These are phyloP conservation scores for Perithous albicinctus DNA, from an alignment of 2,888 invertebrate species.

Conservation along the genomic window DNA sequence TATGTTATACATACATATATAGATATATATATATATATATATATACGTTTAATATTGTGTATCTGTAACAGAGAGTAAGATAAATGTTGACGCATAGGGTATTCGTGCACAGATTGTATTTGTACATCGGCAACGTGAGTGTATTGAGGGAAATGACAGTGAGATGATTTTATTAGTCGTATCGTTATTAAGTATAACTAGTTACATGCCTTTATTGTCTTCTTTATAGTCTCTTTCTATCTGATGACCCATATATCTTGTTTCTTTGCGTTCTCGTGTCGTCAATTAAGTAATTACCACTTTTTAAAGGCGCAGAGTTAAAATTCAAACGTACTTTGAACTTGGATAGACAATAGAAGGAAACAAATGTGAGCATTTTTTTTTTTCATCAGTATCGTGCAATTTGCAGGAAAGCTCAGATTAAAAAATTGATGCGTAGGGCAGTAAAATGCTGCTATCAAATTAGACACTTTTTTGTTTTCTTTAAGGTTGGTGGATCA, in stretches of 20 bases:
- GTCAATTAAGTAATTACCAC: slow-evolving; percentile 13
- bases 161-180: slow-evolving; percentile 23
- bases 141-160: slow-evolving; percentile 9
- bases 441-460: no score
- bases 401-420: no score
- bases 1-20: no score
- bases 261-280: background rate
- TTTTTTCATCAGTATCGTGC: no score
- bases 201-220: no score
- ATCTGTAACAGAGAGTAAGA: background rate
- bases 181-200: slow-evolving; percentile 32
- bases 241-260: slow-evolving; percentile 25
- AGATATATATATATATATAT: no score
- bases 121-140: background rate
- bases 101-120: background rate
- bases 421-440: no score
- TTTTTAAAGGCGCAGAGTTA: background rate
- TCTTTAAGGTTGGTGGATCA: no score
- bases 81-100: slow-evolving; percentile 19
- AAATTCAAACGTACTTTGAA: slow-evolving; percentile 19
- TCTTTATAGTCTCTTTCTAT: slow-evolving; percentile 10
- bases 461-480: no score
- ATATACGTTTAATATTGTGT: slow-evolving; percentile 1
- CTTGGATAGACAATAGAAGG: background rate
- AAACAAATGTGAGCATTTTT: slow-evolving; percentile 1